Percentiles rank a stretch among this genome's conserved stretches.
Conservation (phyloP, 2,797 vertebrate species). For the Tachyglossus aculeatus region DNA sequence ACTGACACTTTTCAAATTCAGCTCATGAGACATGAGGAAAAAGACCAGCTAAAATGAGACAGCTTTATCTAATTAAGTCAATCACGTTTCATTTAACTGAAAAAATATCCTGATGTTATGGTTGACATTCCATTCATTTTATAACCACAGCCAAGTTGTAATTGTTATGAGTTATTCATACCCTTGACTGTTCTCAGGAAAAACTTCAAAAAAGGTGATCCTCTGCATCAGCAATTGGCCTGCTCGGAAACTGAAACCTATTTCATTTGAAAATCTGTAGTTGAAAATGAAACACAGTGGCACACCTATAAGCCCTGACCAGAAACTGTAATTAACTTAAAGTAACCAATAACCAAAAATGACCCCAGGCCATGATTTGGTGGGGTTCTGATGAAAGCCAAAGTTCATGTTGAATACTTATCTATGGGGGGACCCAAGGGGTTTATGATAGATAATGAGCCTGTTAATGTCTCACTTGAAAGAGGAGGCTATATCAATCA, state of each 20-base stretch:
- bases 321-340: background rate
- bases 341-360: constrained; percentile 5
- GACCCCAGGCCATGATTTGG: too few relatives aligned
- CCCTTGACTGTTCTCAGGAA: constrained; percentile 36
- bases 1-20: constrained; percentile 30
- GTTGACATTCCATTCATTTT: constrained; percentile 27
- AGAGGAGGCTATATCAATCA: too few relatives aligned
- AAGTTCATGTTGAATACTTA: too few relatives aligned
- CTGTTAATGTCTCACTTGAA: too few relatives aligned
- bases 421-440: too few relatives aligned
- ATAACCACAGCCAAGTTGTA: constrained; percentile 27
- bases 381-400: too few relatives aligned
- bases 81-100: constrained; percentile 31
- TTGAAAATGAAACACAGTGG: constrained; percentile 36
- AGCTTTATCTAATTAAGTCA: constrained; percentile 34
- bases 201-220: constrained; percentile 52
- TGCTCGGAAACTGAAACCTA: constrained; percentile 38
- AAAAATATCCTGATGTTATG: constrained; percentile 37
- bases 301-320: too few relatives aligned
- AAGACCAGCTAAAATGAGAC: constrained; percentile 18
- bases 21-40: constrained; percentile 25
- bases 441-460: too few relatives aligned
- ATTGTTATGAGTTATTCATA: constrained; percentile 55
- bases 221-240: constrained; percentile 46
- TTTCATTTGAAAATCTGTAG: constrained; percentile 33